Conservation (phyloP, 1,140 invertebrate species). For the Plectrocnemia conspersa region DNA sequence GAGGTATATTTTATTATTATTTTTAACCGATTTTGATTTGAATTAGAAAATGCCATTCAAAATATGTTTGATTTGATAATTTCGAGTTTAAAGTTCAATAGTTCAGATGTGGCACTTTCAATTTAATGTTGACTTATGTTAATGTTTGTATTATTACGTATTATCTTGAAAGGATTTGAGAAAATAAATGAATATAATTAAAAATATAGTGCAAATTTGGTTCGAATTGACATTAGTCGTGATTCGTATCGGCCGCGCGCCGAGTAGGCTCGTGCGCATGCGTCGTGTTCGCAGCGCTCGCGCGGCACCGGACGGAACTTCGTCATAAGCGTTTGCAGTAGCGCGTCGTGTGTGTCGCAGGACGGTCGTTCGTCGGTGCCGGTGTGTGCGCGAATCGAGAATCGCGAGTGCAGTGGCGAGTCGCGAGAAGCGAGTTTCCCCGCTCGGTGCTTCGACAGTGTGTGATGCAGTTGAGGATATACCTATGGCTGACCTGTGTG, state of each 20-base stretch:
- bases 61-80: too few relatives aligned
- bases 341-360: conserved; percentile 1
- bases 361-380: background rate
- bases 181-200: too few relatives aligned
- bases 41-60: too few relatives aligned
- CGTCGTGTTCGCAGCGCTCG: background rate
- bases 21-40: too few relatives aligned
- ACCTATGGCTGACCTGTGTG: conserved; percentile 52
- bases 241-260: background rate
- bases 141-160: background rate
- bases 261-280: background rate
- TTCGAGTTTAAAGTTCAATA: too few relatives aligned
- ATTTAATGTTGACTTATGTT: background rate
- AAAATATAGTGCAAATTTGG: too few relatives aligned
- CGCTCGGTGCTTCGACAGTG: conserved; percentile 25
- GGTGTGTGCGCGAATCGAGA: background rate
- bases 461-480: conserved; percentile 54
- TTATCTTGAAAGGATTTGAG: too few relatives aligned
- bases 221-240: too few relatives aligned
- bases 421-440: conserved; percentile 19
- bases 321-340: background rate
- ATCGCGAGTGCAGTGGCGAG: background rate
- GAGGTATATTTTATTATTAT: too few relatives aligned
- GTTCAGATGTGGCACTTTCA: too few relatives aligned
- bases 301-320: too few relatives aligned